Conservation (phyloP, 2,797 vertebrate genomes). For the Leuciscus waleckii region DNA sequence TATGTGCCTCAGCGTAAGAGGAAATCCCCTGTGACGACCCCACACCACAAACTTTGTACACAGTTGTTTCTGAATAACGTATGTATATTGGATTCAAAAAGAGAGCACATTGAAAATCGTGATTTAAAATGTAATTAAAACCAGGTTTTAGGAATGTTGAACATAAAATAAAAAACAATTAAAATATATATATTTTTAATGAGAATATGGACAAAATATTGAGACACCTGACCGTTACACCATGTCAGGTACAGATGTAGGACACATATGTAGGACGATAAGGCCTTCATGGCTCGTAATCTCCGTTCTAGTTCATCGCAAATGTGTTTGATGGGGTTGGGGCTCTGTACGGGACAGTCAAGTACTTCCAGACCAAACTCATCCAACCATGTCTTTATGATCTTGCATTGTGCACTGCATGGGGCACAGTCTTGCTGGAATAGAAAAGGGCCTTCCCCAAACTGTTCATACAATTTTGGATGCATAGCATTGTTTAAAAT, state of each 20-base stretch:
- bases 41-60: constrained; percentile 6
- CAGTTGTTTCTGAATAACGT: neutral
- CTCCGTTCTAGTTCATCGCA: no score
- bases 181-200: no score
- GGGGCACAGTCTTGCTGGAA: neutral
- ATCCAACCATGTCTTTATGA: neutral
- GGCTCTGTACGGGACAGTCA: no score
- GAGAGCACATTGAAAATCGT: neutral
- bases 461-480: neutral
- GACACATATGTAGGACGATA: no score
- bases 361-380: neutral
- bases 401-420: neutral
- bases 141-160: neutral
- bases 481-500: neutral
- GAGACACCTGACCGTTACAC: no score
- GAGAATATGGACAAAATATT: no score
- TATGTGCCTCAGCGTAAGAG: constrained; percentile 15
- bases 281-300: no score
- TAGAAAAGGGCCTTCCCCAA: neutral
- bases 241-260: no score
- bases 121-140: neutral
- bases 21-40: constrained; percentile 25
- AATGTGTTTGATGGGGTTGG: no score
- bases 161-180: neutral
- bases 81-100: neutral